Evolutionary conservation across 1,140 invertebrate genomes (phyloP).

Genomic region (Andrena cerasifolii): DNA sequence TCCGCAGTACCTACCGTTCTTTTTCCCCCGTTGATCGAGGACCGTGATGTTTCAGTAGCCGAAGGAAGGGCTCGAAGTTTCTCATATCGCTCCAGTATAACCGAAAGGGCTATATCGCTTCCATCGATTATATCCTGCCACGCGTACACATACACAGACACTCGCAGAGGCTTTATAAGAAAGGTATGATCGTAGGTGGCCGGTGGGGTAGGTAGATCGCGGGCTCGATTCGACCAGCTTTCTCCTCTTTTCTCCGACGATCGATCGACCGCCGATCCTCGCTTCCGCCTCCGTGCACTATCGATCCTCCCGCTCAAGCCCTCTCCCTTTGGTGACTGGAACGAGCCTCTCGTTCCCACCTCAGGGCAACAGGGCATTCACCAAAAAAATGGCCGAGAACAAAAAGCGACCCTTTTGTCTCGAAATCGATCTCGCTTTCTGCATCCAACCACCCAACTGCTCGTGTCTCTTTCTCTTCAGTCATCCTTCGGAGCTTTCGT

Average conservation of each 20-base stretch:
- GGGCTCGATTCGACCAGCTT: constrained; percentile 50
- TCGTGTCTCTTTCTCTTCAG: neutral
- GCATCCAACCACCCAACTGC: neutral
- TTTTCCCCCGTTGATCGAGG: no score
- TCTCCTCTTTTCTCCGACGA: constrained; percentile 34
- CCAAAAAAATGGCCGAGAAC: constrained; percentile 33
- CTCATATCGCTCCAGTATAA: neutral
- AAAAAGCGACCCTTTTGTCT: constrained; percentile 35
- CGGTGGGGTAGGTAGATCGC: constrained; percentile 52
- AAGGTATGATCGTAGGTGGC: constrained; percentile 61
- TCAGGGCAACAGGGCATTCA: constrained; percentile 36
- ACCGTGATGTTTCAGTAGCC: neutral
- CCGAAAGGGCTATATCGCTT: neutral
- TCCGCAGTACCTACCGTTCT: no score
- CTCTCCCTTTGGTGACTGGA: constrained; percentile 35
- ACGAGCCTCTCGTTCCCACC: constrained; percentile 28
- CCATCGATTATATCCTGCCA: neutral
- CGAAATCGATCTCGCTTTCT: constrained; percentile 27
- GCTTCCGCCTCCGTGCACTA: constrained; percentile 50
- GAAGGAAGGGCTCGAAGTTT: neutral
- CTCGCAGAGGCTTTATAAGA: constrained; percentile 58
- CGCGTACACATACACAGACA: constrained; percentile 13
- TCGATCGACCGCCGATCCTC: constrained; percentile 50
- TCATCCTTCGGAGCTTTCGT: neutral
- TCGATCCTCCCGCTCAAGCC: constrained; percentile 61